Percentiles rank a stretch among this genome's conserved stretches.
Conservation (phyloP, 2,888 invertebrate species). For the Drosophila mayaguana region DNA sequence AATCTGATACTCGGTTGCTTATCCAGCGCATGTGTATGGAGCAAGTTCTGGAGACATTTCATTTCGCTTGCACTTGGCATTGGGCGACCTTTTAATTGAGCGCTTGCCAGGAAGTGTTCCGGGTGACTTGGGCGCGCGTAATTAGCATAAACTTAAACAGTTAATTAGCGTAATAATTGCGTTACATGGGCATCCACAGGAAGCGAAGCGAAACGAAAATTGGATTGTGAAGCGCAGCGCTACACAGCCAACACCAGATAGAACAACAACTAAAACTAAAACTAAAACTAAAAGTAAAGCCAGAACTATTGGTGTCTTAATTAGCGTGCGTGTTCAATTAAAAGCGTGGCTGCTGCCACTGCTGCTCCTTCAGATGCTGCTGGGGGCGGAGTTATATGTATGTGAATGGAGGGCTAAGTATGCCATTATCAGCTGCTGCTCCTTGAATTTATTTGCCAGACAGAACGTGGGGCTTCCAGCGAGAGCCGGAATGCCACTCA, state of each 20-base stretch:
- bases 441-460: slow-evolving; percentile 70
- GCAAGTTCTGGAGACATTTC: slow-evolving; percentile 6
- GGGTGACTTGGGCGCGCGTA: slow-evolving; percentile 46
- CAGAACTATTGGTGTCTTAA: slow-evolving; percentile 78
- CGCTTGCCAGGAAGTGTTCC: slow-evolving; percentile 41
- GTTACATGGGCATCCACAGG: slow-evolving; percentile 48
- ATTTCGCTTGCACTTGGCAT: slow-evolving; percentile 11
- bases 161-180: slow-evolving; percentile 79
- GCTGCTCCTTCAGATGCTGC: not conserved
- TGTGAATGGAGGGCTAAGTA: slow-evolving; percentile 18
- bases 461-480: slow-evolving; percentile 27
- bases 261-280: slow-evolving; percentile 10
- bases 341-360: slow-evolving; percentile 26
- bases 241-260: slow-evolving; percentile 5
- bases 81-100: slow-evolving; percentile 48
- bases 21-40: slow-evolving; percentile 12
- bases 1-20: not conserved
- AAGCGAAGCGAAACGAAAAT: slow-evolving; percentile 37
- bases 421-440: slow-evolving; percentile 75
- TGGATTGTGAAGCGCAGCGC: slow-evolving; percentile 38
- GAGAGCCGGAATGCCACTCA: slow-evolving; percentile 63
- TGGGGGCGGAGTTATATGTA: not conserved
- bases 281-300: slow-evolving; percentile 57
- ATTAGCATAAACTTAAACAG: slow-evolving; percentile 78
- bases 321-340: slow-evolving; percentile 79